Evolutionary conservation across 2,797 vertebrate genomes (phyloP), one percentile per base, ranked within the genome.

Genomic region (Myotis daubentonii): DNA sequence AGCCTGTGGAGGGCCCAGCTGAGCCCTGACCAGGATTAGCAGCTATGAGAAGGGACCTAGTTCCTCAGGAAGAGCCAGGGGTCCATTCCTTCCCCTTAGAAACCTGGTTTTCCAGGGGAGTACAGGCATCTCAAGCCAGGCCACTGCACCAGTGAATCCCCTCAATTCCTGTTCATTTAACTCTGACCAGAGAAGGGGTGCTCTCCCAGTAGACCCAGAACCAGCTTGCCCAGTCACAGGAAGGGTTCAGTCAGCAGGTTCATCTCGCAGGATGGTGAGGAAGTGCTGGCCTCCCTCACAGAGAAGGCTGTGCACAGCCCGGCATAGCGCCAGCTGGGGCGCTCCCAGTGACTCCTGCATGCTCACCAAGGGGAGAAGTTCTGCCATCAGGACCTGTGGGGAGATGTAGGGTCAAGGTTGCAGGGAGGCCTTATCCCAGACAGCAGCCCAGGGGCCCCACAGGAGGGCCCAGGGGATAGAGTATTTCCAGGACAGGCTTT

Each of bases 281-380:
- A 98, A 98, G 0, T 0, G 49, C 44, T 74, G 57, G 2, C 98
- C 98, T 0, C 98, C 97, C 75, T 97, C 96, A 0, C 98, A 98
- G 60, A 99, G 98, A 94, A 98, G 97, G 0, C 97, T 98, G 87
- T 98, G 97, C 0, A 96, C 1, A 0, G 98, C 98, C 5, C 98
- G 97, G 55, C 96, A 98, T 1, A 98, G 96, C 0, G 72, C 94
- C 36, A 94, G 87, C 0, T 53, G 87, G 51, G 97, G 55, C 0
- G 71, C 71, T 68, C 86, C 96, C 0, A 3, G 65, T 10, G 38
- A 81, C 0, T n/a, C 68, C 66, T 57, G 30, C 1, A 96, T 9
- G 30, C 95, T 93, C 53, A 98, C 90, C n/a, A 98, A 74, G 3
- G 98, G 98, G 36, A 99, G 97, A n/a, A 99, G 97, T 8, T 98